Conservation (phyloP, 2,113 vertebrate genomes). For the Anolis carolinensis region DNA sequence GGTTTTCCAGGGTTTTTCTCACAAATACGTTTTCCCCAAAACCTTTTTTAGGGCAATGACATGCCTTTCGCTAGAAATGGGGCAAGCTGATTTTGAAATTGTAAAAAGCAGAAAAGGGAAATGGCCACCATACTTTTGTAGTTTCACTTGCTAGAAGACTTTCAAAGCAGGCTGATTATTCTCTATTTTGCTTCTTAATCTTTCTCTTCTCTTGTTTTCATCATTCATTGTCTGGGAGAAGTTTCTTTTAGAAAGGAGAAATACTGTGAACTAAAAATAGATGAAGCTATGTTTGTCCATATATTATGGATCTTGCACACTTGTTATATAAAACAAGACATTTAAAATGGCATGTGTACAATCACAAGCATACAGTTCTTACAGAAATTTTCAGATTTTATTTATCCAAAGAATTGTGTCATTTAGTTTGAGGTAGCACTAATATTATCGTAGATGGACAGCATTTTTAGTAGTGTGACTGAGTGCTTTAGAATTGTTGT, state of each 20-base stretch:
- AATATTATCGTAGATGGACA: neutral
- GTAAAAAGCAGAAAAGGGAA: constrained; percentile 25
- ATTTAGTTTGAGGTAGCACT: neutral
- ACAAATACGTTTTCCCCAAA: neutral
- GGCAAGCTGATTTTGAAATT: neutral
- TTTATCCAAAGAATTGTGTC: neutral
- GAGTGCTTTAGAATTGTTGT: neutral
- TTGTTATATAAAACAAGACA: neutral
- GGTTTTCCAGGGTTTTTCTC: neutral
- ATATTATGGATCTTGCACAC: neutral
- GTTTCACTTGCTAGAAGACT: neutral
- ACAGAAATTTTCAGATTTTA: neutral
- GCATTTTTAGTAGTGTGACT: neutral
- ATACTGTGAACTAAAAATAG: neutral
- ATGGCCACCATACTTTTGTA: neutral
- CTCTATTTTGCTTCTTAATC: neutral
- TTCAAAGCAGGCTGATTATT: neutral
- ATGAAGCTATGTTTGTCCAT: neutral
- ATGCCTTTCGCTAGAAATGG: neutral
- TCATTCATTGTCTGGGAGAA: neutral
- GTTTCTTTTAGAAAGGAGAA: neutral
- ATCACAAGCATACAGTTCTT: neutral
- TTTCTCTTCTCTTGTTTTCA: neutral
- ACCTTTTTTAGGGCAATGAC: neutral
- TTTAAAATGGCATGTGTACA: neutral